These are phyloP conservation scores for Aphrophora alni DNA, from an alignment of 2,888 invertebrate genomes.

Conservation along the genomic window DNA sequence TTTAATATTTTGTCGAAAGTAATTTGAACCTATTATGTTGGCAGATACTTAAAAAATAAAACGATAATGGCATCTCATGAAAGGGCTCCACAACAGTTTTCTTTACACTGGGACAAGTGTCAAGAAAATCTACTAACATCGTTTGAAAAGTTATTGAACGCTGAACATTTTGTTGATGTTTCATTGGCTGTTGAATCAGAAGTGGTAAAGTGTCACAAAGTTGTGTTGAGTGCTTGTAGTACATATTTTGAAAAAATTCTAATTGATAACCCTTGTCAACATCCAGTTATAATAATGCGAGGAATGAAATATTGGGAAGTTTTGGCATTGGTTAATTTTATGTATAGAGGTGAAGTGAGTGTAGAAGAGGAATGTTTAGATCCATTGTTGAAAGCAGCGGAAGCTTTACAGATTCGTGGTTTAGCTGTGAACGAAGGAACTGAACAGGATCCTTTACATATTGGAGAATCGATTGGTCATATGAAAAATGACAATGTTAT, in stretches of 20 bases:
- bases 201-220: constrained; percentile 85
- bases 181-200: constrained; percentile 87
- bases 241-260: constrained; percentile 81
- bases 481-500: neutral
- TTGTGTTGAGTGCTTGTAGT: constrained; percentile 84
- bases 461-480: no score
- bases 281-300: constrained; percentile 83
- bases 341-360: constrained; percentile 90
- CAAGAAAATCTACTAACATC: constrained; percentile 80
- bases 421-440: neutral
- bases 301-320: constrained; percentile 85
- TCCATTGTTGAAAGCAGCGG: constrained; percentile 81
- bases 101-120: constrained; percentile 79
- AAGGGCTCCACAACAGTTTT: neutral
- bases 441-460: neutral
- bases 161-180: constrained; percentile 88
- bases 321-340: constrained; percentile 81
- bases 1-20: no score
- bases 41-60: no score
- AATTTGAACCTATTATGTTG: no score
- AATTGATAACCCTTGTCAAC: constrained; percentile 75
- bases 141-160: constrained; percentile 75
- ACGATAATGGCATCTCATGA: neutral
- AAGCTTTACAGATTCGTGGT: constrained; percentile 68
- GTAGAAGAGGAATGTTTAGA: constrained; percentile 85